Conservation (phyloP, 2,797 vertebrate genomes). For the Lutjanus argentimaculatus region DNA sequence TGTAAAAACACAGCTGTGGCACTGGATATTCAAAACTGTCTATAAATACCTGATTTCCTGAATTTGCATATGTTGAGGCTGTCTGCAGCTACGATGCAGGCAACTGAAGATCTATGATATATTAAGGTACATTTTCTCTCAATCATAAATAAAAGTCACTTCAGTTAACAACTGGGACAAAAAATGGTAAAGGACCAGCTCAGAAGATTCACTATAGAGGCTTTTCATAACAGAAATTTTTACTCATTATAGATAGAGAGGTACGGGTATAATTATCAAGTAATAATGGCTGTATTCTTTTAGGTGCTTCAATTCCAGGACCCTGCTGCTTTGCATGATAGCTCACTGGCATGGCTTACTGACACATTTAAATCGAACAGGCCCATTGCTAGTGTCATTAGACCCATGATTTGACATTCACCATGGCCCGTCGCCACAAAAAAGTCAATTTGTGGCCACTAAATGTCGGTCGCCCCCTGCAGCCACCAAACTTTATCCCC, state of each 20-base stretch:
- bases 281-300: not conserved
- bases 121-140: not conserved
- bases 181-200: not conserved
- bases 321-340: not conserved
- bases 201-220: not conserved
- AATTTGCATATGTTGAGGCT: not conserved
- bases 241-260: not conserved
- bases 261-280: not conserved
- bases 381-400: not conserved
- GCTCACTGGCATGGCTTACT: not conserved
- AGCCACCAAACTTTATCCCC: no score
- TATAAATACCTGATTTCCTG: constrained; percentile 2
- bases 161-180: not conserved
- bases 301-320: not conserved
- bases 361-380: not conserved
- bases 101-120: not conserved
- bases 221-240: not conserved
- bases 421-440: no score
- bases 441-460: no score
- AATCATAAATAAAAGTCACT: not conserved
- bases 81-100: not conserved
- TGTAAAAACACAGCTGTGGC: not conserved
- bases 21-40: not conserved
- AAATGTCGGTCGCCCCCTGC: no score
- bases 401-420: no score